phyloP scores from a whole-genome alignment of 2,113 vertebrate genomes.

The Benitochromis conjunctus region DNA sequence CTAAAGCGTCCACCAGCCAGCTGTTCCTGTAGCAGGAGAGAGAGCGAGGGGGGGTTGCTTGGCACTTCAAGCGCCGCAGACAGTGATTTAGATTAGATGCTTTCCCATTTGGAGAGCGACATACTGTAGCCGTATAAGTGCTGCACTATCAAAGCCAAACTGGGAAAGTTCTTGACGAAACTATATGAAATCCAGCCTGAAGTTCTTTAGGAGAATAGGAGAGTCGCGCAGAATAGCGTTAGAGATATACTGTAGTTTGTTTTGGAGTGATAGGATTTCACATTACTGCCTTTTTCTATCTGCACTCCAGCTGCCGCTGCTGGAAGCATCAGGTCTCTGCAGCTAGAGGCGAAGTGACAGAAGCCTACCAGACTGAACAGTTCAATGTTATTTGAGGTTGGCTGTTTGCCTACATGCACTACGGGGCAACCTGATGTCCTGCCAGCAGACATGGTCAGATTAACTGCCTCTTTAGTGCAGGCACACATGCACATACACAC shows the following conservation, averaged over 20 bases:
- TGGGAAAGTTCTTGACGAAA: constrained; percentile 34
- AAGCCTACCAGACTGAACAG: not conserved
- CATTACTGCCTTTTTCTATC: not conserved
- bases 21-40: constrained; percentile 24
- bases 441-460: constrained; percentile 54
- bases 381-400: constrained; percentile 25
- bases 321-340: not conserved
- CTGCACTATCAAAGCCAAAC: constrained; percentile 7
- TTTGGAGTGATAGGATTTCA: not conserved
- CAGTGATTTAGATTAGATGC: constrained; percentile 25
- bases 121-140: not conserved
- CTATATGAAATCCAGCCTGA: not conserved
- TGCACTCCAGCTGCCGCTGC: not conserved
- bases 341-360: not conserved
- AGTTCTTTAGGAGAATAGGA: not conserved
- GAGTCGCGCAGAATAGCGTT: not conserved
- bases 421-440: constrained; percentile 40
- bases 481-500: not conserved
- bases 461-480: constrained; percentile 41
- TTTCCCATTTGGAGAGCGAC: constrained; percentile 9
- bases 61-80: constrained; percentile 28
- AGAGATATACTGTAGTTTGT: not conserved
- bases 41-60: not conserved
- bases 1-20: constrained; percentile 36
- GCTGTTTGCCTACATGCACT: constrained; percentile 45